Evolutionary conservation across 2,888 invertebrate genomes (phyloP).

Genomic region (Drosophila borborema): DNA sequence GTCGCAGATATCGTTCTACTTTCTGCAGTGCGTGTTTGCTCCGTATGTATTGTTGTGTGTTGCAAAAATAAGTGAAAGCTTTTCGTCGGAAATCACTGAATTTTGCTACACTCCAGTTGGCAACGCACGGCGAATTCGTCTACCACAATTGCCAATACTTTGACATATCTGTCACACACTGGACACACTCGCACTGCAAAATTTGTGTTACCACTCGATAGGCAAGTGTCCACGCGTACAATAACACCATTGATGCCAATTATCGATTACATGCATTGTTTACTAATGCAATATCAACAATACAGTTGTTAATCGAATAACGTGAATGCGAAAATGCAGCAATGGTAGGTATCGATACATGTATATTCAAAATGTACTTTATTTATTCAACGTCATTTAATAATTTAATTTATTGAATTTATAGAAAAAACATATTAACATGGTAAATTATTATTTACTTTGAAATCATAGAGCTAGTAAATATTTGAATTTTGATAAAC

Average conservation of each 20-base stretch:
- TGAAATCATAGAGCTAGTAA: no score
- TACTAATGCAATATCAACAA: not conserved
- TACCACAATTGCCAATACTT: slow-evolving; percentile 54
- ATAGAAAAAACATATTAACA: no score
- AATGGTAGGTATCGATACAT: not conserved
- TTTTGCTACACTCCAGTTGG: slow-evolving; percentile 46
- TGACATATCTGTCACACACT: slow-evolving; percentile 30
- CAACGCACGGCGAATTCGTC: slow-evolving; percentile 41
- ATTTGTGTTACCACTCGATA: slow-evolving; percentile 45
- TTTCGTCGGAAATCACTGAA: slow-evolving; percentile 48
- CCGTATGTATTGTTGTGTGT: slow-evolving; percentile 2
- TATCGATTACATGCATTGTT: slow-evolving; percentile 12
- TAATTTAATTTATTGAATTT: no score
- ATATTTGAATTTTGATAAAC: no score
- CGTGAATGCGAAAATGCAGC: not conserved
- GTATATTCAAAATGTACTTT: not conserved
- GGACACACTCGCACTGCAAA: slow-evolving; percentile 51
- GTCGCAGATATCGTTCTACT: not conserved
- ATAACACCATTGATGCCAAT: slow-evolving; percentile 38
- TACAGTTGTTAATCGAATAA: not conserved
- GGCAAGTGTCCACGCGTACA: slow-evolving; percentile 57
- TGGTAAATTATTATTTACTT: no score
- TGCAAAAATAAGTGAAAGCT: slow-evolving; percentile 38
- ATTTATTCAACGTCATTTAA: not conserved
- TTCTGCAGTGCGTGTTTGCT: slow-evolving; percentile 2